A percentile compares a stretch with the other conserved stretches of the same genome.
Conservation (phyloP, 1,140 invertebrate species). For the Drosophila eugracilis region DNA sequence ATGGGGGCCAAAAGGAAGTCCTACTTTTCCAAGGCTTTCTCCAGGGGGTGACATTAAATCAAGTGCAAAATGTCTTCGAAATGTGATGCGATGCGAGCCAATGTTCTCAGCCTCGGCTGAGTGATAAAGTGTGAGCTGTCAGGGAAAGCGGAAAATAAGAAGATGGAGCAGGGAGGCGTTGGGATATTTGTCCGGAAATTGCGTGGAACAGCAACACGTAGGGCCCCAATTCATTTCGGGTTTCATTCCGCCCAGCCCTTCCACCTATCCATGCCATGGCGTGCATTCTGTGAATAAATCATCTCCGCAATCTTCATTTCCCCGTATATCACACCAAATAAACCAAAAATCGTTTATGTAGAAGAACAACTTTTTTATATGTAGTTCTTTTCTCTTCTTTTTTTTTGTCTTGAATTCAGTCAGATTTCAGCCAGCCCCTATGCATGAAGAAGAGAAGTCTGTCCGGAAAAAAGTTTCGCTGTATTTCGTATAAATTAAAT, state of each 20-base stretch:
- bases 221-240: slow-evolving; percentile 66
- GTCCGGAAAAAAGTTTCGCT: slow-evolving; percentile 46
- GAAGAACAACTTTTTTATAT: slow-evolving; percentile 18
- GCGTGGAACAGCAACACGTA: slow-evolving; percentile 77
- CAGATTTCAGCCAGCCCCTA: slow-evolving; percentile 4
- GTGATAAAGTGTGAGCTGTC: slow-evolving; percentile 67
- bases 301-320: slow-evolving; percentile 61
- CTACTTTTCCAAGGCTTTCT: slow-evolving; percentile 11
- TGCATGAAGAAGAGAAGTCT: neutral
- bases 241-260: slow-evolving; percentile 4
- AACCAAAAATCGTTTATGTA: slow-evolving; percentile 50
- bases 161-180: slow-evolving; percentile 2
- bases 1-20: neutral
- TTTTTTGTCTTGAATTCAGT: neutral
- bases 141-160: slow-evolving; percentile 5
- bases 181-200: slow-evolving; percentile 68
- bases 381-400: neutral
- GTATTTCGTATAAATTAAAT: slow-evolving; percentile 73
- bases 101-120: slow-evolving; percentile 26
- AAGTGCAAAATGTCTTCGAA: slow-evolving; percentile 75
- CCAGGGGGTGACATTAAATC: slow-evolving; percentile 63
- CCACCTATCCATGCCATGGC: slow-evolving; percentile 33
- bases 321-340: slow-evolving; percentile 32
- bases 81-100: slow-evolving; percentile 65
- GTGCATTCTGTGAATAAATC: slow-evolving; percentile 69